These are phyloP conservation scores for Trachelus troglodyta DNA, from an alignment of 2,888 invertebrate species.

Conservation along the genomic window DNA sequence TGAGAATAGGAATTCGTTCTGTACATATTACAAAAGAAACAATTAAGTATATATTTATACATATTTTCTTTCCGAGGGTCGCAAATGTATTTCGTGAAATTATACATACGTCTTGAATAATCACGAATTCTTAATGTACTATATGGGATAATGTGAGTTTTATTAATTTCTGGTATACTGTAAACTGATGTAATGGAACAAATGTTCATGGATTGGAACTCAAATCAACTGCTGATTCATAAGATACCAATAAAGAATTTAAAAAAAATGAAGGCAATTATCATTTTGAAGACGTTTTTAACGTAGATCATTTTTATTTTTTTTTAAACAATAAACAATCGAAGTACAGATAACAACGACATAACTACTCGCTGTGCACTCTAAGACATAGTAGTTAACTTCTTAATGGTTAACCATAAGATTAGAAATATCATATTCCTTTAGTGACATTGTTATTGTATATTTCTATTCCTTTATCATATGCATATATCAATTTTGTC, in stretches of 20 bases:
- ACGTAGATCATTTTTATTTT: background rate
- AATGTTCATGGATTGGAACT: background rate
- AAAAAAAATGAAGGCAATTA: background rate
- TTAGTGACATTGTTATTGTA: background rate
- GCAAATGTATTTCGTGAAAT: background rate
- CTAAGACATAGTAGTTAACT: background rate
- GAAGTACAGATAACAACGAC: background rate
- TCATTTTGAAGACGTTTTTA: too few species aligned
- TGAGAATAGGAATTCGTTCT: background rate
- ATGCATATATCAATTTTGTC: background rate
- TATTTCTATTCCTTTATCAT: background rate
- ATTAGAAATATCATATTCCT: background rate
- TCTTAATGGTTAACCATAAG: background rate
- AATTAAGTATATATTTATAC: background rate
- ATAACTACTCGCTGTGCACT: background rate
- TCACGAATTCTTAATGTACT: background rate
- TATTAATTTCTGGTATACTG: background rate
- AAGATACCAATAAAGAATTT: background rate
- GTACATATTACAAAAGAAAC: background rate
- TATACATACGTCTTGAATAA: background rate
- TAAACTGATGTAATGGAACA: background rate
- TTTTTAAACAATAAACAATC: background rate
- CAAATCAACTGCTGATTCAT: background rate
- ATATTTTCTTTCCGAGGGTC: background rate
- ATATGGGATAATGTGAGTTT: background rate